Conservation (phyloP, 2,888 invertebrate species). For the Leptinotarsa rubiginosa region DNA sequence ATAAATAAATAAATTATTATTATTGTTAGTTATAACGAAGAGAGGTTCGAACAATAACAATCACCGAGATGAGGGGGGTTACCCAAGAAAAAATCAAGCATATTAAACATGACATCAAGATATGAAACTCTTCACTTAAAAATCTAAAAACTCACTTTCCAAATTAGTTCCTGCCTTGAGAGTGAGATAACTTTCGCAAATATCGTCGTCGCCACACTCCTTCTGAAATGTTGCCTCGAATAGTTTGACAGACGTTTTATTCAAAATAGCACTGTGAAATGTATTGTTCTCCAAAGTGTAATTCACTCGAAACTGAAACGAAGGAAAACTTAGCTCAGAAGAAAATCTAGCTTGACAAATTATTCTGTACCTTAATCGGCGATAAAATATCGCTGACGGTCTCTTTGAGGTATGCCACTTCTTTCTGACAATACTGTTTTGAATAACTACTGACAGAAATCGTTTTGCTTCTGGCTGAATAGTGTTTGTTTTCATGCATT, state of each 20-base stretch:
- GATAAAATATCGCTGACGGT: slow-evolving; percentile 89
- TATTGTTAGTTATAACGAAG: no score
- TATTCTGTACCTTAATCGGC: slow-evolving; percentile 70
- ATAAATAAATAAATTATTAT: no score
- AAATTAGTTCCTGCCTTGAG: slow-evolving; percentile 72
- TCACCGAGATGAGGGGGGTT: no score
- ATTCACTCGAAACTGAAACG: slow-evolving; percentile 79
- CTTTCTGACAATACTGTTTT: slow-evolving; percentile 72
- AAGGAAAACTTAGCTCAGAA: neutral
- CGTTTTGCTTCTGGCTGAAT: slow-evolving; percentile 43
- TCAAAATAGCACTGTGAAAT: slow-evolving; percentile 86
- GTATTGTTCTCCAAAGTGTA: slow-evolving; percentile 83
- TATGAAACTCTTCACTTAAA: neutral
- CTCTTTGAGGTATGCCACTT: slow-evolving; percentile 88
- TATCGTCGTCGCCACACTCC: slow-evolving; percentile 89
- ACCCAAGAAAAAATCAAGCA: no score
- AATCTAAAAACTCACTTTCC: slow-evolving; percentile 56
- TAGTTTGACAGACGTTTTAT: slow-evolving; percentile 83
- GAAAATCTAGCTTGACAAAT: neutral
- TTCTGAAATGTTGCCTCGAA: slow-evolving; percentile 91
- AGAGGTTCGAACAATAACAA: no score
- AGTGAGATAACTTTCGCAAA: slow-evolving; percentile 85
- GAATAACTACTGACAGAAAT: slow-evolving; percentile 64
- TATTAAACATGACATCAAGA: no score
- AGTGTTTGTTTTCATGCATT: slow-evolving; percentile 67